Evolutionary conservation across 1,140 invertebrate species (phyloP), one percentile per base, ranked within the genome.

Genomic region (Vollenhovia emeryi): DNA sequence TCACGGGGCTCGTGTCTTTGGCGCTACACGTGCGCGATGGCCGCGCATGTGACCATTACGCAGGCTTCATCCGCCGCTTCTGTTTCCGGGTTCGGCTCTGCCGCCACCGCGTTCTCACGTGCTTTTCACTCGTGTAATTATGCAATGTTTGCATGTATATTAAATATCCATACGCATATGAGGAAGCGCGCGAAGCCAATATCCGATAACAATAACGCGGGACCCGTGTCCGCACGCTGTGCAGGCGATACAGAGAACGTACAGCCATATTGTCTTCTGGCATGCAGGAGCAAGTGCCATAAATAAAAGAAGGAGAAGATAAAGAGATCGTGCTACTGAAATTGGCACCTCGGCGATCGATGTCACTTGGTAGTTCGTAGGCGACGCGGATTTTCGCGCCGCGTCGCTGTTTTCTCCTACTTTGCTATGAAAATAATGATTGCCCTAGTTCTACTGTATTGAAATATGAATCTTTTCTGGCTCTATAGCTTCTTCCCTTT

Each of bases 11-110:
- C 57, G 68, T 60, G 68, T 85, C 57, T 75, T 71, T 64, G 84
- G 9, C 13, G 11, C 33, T 45, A 24, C 30, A 45, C 13, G 62
- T 45, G 62, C 21, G n/a, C 43, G 24, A 66, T 6, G 30, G 40
- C 3, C 9, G n/a, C n/a, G 55, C 86, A 64, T 84, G 80, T 87
- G 66, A 76, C 62, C 86, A 6, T 55, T 55, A 36, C 30, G n/a
- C 79, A 91, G n/a, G 87, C 80, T 89, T 87, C 89, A 88, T 89
- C 84, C 85, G 89, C 85, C 86, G 85, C 88, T 91, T 91, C 86
- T 91, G 87, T 88, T 91, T 91, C 87, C 89, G 88, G 86, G 30
- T 11, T 24, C 18, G 11, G n/a, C 9, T 43, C n/a, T 43, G 36
- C 11, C 36, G 7, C 36, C 60, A 33, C 18, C 59, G 43, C 50